Evolutionary conservation across 2,888 invertebrate genomes (phyloP).

Genomic region (Blastobasis adustella): DNA sequence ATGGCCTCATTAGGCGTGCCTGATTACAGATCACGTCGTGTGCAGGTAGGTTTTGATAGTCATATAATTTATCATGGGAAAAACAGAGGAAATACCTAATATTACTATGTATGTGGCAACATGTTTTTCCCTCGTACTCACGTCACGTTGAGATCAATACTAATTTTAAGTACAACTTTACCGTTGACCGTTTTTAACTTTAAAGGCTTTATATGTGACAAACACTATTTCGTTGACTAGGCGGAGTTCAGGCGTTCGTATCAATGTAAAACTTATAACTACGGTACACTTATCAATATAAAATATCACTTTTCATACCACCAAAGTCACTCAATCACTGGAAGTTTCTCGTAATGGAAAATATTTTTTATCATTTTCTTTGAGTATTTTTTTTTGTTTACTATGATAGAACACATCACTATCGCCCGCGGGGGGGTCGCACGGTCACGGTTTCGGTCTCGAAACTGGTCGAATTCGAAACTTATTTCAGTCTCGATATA

Average conservation of each 20-base stretch:
- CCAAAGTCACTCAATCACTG: slow-evolving; percentile 47
- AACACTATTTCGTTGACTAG: slow-evolving; percentile 63
- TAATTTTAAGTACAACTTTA: too few species aligned
- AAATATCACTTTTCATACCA: slow-evolving; percentile 65
- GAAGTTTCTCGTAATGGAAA: slow-evolving; percentile 33
- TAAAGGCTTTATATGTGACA: background rate
- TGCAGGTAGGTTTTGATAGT: too few species aligned
- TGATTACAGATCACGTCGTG: too few species aligned
- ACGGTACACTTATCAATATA: slow-evolving; percentile 22
- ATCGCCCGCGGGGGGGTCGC: background rate
- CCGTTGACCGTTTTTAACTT: too few species aligned
- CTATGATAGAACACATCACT: slow-evolving; percentile 55
- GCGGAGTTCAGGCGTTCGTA: slow-evolving; percentile 48
- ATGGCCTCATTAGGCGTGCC: too few species aligned
- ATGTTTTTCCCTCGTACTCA: too few species aligned
- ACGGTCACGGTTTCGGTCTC: background rate
- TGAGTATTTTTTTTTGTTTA: slow-evolving; percentile 53
- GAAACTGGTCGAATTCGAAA: too few species aligned
- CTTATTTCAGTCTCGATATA: too few species aligned
- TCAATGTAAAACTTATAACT: slow-evolving; percentile 21
- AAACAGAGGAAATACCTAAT: too few species aligned
- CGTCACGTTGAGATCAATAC: too few species aligned
- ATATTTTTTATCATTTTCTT: slow-evolving; percentile 30
- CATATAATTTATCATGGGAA: too few species aligned
- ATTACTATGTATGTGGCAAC: too few species aligned